These are phyloP conservation scores for Halocynthia aurantium DNA, from an alignment of 23 tunicate genomes.

Conservation along the genomic window DNA sequence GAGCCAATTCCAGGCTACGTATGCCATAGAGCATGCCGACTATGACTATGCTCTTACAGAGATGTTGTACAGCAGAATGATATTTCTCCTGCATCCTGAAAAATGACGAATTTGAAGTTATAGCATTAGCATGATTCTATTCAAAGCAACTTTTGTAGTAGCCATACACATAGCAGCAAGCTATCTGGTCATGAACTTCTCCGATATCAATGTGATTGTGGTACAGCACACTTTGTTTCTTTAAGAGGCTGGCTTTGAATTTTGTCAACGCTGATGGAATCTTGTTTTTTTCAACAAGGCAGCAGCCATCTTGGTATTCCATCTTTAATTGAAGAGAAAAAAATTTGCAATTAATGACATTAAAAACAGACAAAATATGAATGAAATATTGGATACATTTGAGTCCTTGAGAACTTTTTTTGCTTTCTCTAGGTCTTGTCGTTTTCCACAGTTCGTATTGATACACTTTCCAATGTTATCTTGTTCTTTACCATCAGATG, in stretches of 20 bases:
- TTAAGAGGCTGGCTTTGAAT: background rate
- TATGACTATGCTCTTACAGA: slow-evolving; percentile 34
- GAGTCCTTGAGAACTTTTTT: background rate
- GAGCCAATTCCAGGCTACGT: slow-evolving; percentile 44
- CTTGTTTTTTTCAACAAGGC: background rate
- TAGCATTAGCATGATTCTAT: background rate
- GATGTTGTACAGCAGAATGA: slow-evolving; percentile 24
- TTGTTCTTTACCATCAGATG: background rate
- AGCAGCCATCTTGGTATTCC: background rate
- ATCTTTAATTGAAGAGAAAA: background rate
- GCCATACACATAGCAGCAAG: slow-evolving; percentile 36
- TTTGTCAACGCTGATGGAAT: background rate
- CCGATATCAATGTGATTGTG: slow-evolving; percentile 44
- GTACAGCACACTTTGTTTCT: slow-evolving; percentile 8
- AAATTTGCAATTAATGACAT: too few relatives aligned
- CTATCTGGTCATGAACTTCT: slow-evolving; percentile 47
- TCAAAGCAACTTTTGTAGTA: background rate
- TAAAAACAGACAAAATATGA: too few relatives aligned
- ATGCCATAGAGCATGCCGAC: slow-evolving; percentile 45
- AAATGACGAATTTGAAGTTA: slow-evolving; percentile 5
- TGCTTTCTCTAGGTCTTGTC: slow-evolving; percentile 27
- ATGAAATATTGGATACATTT: too few relatives aligned
- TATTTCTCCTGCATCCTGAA: slow-evolving; percentile 1
- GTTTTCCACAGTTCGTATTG: slow-evolving; percentile 29
- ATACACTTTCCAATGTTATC: slow-evolving; percentile 39